phyloP scores from a whole-genome alignment of 2,113 vertebrate genomes.

The Lutjanus erythropterus region DNA sequence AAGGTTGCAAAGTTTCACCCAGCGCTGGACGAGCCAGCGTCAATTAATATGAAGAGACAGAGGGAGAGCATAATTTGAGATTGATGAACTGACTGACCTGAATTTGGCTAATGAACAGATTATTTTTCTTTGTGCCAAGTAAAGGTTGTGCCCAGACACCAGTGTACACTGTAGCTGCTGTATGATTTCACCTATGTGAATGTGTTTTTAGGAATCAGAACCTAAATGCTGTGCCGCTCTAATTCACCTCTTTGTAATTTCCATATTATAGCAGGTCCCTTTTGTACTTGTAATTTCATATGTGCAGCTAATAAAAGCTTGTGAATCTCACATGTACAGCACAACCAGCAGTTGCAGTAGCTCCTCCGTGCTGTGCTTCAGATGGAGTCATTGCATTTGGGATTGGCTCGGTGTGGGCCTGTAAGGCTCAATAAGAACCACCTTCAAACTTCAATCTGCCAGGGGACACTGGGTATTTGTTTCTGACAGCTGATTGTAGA shows the following conservation, averaged over 20 bases:
- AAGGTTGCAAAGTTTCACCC: conserved; percentile 25
- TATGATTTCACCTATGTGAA: conserved; percentile 23
- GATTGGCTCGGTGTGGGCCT: conserved; percentile 8
- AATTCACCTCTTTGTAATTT: conserved; percentile 11
- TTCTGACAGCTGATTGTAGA: conserved; percentile 35
- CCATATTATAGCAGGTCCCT: conserved; percentile 27
- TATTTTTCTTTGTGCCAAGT: conserved; percentile 2
- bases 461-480: neutral
- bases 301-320: conserved; percentile 30
- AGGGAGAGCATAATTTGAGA: conserved; percentile 11
- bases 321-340: neutral
- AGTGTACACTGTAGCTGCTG: neutral
- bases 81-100: conserved; percentile 19
- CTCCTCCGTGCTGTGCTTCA: neutral
- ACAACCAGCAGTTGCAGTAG: neutral
- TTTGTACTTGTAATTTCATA: conserved; percentile 31
- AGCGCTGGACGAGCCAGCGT: neutral
- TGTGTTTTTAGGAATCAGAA: conserved; percentile 9
- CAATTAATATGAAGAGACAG: conserved; percentile 13
- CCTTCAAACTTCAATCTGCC: neutral
- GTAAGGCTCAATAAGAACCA: neutral
- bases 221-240: conserved; percentile 13
- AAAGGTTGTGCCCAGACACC: neutral
- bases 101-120: conserved; percentile 26
- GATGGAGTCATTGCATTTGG: neutral